Evolutionary conservation across 2,113 vertebrate genomes (phyloP).

Genomic region (Sinocyclocheilus anophthalmus): DNA sequence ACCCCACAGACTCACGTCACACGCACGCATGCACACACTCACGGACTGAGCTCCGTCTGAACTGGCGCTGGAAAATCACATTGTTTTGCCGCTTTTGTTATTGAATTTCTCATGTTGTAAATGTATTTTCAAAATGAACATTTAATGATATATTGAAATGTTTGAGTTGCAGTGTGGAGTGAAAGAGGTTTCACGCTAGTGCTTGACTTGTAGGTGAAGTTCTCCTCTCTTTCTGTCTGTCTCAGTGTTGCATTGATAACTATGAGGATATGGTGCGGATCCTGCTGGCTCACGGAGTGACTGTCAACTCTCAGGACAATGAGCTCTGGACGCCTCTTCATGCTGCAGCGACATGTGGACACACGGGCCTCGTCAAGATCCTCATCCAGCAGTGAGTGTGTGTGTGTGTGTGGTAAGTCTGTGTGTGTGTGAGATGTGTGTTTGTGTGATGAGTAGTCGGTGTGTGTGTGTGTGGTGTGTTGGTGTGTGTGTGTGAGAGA

Average conservation of each 20-base stretch:
- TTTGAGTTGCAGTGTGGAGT: neutral
- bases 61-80: too few species aligned
- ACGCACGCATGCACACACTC: too few species aligned
- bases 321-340: constrained; percentile 97
- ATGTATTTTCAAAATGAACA: neutral
- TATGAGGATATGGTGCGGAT: constrained; percentile 96
- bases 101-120: neutral
- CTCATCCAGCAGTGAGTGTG: constrained; percentile 89
- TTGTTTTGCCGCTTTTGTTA: neutral
- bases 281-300: constrained; percentile 86
- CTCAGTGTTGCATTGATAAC: constrained; percentile 97
- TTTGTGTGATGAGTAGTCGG: too few species aligned
- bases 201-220: neutral
- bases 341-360: constrained; percentile 93
- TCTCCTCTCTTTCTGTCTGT: constrained; percentile 38
- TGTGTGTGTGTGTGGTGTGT: too few species aligned
- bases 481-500: too few species aligned
- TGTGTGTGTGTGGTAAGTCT: neutral
- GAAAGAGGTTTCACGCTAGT: neutral
- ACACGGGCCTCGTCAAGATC: constrained; percentile 92
- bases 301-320: constrained; percentile 92
- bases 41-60: too few species aligned
- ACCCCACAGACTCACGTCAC: too few species aligned
- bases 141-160: neutral
- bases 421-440: too few species aligned